Percentiles rank a stretch among this genome's conserved stretches.
These are phyloP conservation scores for Biston betularia DNA, from an alignment of 2,888 invertebrate genomes.

Conservation along the genomic window DNA sequence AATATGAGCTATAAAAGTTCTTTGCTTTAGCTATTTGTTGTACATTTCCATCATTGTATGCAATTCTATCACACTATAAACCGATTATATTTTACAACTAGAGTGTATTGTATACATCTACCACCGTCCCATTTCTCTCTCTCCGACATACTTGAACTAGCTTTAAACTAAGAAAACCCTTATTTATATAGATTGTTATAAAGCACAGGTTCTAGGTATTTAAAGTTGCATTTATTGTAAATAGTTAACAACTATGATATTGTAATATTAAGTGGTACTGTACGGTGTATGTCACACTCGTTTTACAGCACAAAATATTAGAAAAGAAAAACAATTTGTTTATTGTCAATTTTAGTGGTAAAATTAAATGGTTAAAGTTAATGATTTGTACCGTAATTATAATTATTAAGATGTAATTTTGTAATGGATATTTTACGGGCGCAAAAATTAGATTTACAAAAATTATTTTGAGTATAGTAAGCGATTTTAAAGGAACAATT, in stretches of 20 bases:
- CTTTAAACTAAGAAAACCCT: constrained; percentile 76
- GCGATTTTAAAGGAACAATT: neutral
- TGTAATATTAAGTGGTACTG: constrained; percentile 75
- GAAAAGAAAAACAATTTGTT: constrained; percentile 77
- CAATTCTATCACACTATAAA: constrained; percentile 57
- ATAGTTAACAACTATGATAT: constrained; percentile 71
- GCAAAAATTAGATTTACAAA: constrained; percentile 29
- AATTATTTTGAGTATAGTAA: constrained; percentile 6
- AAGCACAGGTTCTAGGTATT: constrained; percentile 84
- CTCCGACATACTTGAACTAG: constrained; percentile 80
- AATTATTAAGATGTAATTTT: constrained; percentile 50
- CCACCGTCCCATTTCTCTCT: constrained; percentile 85
- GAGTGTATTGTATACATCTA: constrained; percentile 76
- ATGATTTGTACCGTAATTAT: constrained; percentile 73
- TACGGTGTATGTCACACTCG: constrained; percentile 84
- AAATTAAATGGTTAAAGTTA: constrained; percentile 65
- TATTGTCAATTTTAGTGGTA: constrained; percentile 84
- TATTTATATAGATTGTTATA: constrained; percentile 85
- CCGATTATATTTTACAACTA: constrained; percentile 77
- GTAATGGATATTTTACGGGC: constrained; percentile 48
- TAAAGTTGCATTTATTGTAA: constrained; percentile 85
- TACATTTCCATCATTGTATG: constrained; percentile 55
- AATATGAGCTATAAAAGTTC: constrained; percentile 33
- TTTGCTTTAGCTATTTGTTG: constrained; percentile 39
- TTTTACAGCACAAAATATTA: constrained; percentile 86